phyloP scores from a whole-genome alignment of 2,797 vertebrate genomes.

The Muscicapa comitata region DNA sequence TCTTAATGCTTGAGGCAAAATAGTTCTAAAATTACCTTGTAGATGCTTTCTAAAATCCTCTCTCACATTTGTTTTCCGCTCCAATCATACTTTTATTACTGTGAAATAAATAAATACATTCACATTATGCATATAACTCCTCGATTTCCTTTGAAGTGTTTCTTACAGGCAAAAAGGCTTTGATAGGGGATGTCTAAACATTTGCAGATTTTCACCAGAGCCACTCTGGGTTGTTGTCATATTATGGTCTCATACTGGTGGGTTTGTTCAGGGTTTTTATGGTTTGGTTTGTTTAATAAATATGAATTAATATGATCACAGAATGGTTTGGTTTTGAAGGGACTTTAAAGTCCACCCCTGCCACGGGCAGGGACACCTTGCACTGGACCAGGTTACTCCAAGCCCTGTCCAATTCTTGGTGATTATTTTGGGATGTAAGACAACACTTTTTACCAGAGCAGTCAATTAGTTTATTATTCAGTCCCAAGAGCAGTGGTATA shows the following conservation, averaged over 20 bases:
- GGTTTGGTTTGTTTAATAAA: neutral
- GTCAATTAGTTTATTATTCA: neutral
- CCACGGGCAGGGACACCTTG: neutral
- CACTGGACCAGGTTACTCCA: neutral
- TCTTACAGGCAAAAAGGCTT: neutral
- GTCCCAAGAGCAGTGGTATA: neutral
- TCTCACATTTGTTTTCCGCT: constrained; percentile 1
- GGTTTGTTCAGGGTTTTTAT: neutral
- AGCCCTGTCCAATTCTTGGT: neutral
- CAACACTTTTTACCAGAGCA: neutral
- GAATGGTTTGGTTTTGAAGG: neutral
- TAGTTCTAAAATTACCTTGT: neutral
- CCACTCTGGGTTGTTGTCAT: neutral
- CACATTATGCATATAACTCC: neutral
- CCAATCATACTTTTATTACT: neutral
- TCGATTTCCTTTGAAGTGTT: neutral
- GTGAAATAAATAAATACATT: constrained; percentile 41
- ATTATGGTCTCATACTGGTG: neutral
- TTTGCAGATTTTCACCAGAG: neutral
- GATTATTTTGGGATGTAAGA: neutral
- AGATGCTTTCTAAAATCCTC: constrained; percentile 1
- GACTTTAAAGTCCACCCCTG: neutral
- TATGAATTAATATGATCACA: neutral
- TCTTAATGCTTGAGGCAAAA: neutral
- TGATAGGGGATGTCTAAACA: neutral